Base-by-base conservation (phyloP, 2,888 invertebrate genomes). In the Drosophila fulvimacula region DNA sequence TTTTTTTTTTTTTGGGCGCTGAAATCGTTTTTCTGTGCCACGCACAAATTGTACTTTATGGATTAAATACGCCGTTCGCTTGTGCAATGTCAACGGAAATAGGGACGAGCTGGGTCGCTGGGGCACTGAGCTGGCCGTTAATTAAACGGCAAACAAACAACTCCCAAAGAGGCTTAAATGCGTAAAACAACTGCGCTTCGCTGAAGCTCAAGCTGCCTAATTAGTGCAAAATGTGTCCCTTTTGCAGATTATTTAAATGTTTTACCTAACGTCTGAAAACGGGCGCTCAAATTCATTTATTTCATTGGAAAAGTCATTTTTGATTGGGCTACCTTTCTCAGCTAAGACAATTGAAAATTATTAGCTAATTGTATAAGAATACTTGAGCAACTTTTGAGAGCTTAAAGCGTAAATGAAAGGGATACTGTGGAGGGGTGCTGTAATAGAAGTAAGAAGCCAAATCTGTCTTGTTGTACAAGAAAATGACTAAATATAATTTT, bases 11-110 rank as follows among this genome's bases (percentile, higher is more conserved):
- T 46, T 30, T 7, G 49, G 27, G 41, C 30, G 10, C 41, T n/a
- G 19, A 55, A 55, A 55, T 59, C 27, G 38, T 56, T 52, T 52
- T 46, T 59, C 53, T 32, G 52, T 61, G 48, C 59, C 49, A n/a
- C 55, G 62, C 76, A 60, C 58, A 87, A 87, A 83, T 82, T 82
- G 88, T 79, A 82, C 74, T 82, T 84, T 84, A 84, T 82, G 85
- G 69, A 71, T 72, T 70, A 87, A 82, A 87, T 73, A 70, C 73
- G 80, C 69, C 56, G 56, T 49, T 65, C 61, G 85, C 59, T 79
- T 75, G 66, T 58, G 15, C 72, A 84, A 79, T 74, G 74, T 57
- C 59, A 73, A 51, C 69, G 59, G 39, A 32, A n/a, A 17, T 21
- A 10, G 32, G 32, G n/a, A 19, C 55, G 13, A 39, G 13, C n/a